Conservation (phyloP, 2,797 vertebrate genomes). For the Brachyalestes nurse region DNA sequence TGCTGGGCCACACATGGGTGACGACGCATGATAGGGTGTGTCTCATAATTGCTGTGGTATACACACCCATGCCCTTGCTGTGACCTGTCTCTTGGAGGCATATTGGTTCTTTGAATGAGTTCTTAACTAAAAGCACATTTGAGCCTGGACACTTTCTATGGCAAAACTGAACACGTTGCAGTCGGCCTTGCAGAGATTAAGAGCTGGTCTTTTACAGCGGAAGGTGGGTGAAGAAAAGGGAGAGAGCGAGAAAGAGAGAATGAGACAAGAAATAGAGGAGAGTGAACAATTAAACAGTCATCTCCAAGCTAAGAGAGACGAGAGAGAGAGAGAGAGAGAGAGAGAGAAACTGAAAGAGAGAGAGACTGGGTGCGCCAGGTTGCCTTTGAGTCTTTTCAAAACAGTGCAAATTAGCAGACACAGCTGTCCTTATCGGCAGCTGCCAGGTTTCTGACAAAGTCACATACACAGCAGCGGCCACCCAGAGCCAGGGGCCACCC, state of each 20-base stretch:
- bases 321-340: conserved; percentile 45
- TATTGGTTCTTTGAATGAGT: background rate
- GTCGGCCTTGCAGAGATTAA: background rate
- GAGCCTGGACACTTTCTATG: background rate
- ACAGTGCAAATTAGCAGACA: conserved; percentile 66
- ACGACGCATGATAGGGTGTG: conserved; percentile 34
- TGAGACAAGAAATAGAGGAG: background rate
- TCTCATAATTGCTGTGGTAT: background rate
- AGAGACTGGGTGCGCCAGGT: conserved; percentile 61
- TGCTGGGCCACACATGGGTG: conserved; percentile 42
- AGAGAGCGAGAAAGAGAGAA: conserved; percentile 1
- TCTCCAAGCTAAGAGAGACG: conserved; percentile 58
- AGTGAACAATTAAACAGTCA: conserved; percentile 54
- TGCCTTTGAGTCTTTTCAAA: conserved; percentile 67
- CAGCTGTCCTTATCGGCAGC: conserved; percentile 65
- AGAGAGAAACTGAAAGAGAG: background rate
- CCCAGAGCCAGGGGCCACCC: conserved; percentile 20
- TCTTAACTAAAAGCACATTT: background rate
- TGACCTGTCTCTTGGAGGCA: background rate
- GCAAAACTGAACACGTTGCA: background rate
- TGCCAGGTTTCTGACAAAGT: conserved; percentile 51
- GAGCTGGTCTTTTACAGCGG: background rate
- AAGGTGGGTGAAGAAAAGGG: background rate
- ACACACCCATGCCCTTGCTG: conserved; percentile 13
- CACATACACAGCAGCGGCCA: conserved; percentile 17